phyloP scores from a whole-genome alignment of 53 echinoderm and acorn worm genomes.

The Luidia sarsii region DNA sequence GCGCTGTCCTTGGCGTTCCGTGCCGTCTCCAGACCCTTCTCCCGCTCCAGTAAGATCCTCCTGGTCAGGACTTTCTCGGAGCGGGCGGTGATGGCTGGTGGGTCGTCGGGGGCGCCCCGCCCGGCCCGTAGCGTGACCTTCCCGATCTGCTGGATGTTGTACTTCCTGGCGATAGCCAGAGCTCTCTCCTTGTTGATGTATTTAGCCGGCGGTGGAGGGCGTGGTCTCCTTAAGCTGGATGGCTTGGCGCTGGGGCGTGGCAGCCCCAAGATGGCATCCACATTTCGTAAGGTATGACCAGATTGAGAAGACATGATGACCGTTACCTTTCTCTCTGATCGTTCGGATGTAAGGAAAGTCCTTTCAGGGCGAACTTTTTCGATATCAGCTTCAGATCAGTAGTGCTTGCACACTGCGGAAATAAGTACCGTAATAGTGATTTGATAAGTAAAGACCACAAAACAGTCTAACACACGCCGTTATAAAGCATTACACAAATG shows the following conservation, averaged over 20 bases:
- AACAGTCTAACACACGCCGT: too few relatives aligned
- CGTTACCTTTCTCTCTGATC: too few relatives aligned
- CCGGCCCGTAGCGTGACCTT: constrained; percentile 76
- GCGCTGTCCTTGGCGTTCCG: constrained; percentile 81
- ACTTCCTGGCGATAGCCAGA: constrained; percentile 80
- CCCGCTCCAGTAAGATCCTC: constrained; percentile 71
- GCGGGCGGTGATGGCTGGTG: constrained; percentile 13
- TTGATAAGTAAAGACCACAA: too few relatives aligned
- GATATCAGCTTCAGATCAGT: too few relatives aligned
- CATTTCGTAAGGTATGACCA: constrained; percentile 4
- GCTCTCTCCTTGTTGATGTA: constrained; percentile 90
- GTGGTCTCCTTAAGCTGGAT: constrained; percentile 63
- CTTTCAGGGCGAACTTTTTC: too few relatives aligned
- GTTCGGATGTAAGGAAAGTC: too few relatives aligned
- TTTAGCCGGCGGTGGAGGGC: constrained; percentile 58
- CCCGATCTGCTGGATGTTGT: constrained; percentile 77
- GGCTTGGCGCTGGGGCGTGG: constrained; percentile 76
- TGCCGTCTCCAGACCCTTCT: constrained; percentile 81
- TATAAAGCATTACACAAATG: too few relatives aligned
- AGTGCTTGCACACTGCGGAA: too few relatives aligned
- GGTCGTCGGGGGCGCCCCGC: constrained; percentile 11
- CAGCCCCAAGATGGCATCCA: constrained; percentile 58
- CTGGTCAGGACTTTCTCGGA: constrained; percentile 51
- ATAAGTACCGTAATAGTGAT: too few relatives aligned
- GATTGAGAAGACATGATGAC: too few relatives aligned